phyloP scores from a whole-genome alignment of 2,888 invertebrate genomes.

The Sinodicranocentrus sp. region DNA sequence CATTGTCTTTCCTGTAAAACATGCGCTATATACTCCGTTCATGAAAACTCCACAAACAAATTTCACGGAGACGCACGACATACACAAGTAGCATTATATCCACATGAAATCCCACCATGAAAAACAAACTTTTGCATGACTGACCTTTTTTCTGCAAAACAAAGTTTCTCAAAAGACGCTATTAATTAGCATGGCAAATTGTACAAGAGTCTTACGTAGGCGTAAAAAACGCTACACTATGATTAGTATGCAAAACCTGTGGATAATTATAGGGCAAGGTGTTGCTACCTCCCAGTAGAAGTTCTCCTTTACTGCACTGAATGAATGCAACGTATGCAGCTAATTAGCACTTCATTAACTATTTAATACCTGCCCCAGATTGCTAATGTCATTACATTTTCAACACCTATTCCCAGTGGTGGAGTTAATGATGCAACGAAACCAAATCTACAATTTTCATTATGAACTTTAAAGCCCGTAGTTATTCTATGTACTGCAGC shows the following conservation, averaged over 20 bases:
- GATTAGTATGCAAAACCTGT: not conserved
- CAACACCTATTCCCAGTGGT: not conserved
- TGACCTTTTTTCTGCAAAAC: not conserved
- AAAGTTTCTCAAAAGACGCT: not conserved
- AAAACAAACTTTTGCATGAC: not conserved
- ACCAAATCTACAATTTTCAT: not conserved
- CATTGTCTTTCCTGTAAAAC: too few relatives aligned
- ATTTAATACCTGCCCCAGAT: constrained; percentile 16
- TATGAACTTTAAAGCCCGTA: not conserved
- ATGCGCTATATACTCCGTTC: too few relatives aligned
- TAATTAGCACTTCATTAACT: constrained; percentile 38
- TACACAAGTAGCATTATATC: too few relatives aligned
- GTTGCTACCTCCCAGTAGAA: not conserved
- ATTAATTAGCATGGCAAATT: not conserved
- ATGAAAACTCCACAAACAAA: too few relatives aligned
- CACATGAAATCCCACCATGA: too few relatives aligned
- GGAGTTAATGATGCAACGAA: not conserved
- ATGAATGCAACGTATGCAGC: not conserved
- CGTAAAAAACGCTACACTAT: not conserved
- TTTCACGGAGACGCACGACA: too few relatives aligned
- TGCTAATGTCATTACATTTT: not conserved
- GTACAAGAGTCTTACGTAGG: not conserved
- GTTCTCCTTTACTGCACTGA: not conserved
- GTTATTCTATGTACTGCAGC: not conserved
- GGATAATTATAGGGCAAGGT: not conserved